phyloP scores from a whole-genome alignment of 2,113 vertebrate genomes.

The Seriola quinqueradiata region DNA sequence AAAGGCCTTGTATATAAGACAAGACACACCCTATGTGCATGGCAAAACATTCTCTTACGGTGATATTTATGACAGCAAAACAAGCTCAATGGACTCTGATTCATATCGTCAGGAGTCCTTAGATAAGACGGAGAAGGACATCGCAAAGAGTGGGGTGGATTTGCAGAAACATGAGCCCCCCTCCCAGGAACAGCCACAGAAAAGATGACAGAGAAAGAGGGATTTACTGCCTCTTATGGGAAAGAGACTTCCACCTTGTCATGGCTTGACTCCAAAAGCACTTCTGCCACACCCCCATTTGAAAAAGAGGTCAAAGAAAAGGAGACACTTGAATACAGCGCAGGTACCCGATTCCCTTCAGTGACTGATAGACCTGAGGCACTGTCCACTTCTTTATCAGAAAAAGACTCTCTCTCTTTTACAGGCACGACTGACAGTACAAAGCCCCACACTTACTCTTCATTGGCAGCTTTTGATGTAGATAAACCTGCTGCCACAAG shows the following conservation, averaged over 20 bases:
- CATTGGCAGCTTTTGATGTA: neutral
- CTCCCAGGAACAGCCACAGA: neutral
- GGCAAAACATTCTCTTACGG: conserved; percentile 94
- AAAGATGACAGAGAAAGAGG: conserved; percentile 71
- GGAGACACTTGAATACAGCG: conserved; percentile 26
- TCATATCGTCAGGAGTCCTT: conserved; percentile 72
- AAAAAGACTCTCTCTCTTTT: conserved; percentile 58
- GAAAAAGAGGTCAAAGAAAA: conserved; percentile 52
- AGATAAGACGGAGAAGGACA: conserved; percentile 72
- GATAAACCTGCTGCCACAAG: conserved; percentile 47
- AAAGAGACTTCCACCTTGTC: conserved; percentile 85
- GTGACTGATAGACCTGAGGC: conserved; percentile 70
- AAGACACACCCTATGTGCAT: conserved; percentile 94
- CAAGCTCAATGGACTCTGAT: conserved; percentile 79
- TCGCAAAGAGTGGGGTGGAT: conserved; percentile 42
- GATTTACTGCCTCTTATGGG: conserved; percentile 77
- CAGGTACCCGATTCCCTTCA: conserved; percentile 50
- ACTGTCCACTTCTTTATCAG: conserved; percentile 59
- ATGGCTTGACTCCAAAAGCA: conserved; percentile 76
- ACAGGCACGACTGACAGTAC: conserved; percentile 30
- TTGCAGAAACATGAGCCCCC: conserved; percentile 45
- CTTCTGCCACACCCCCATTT: conserved; percentile 15
- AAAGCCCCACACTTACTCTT: conserved; percentile 5
- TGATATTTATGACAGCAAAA: conserved; percentile 91
- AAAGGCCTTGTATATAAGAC: conserved; percentile 86